phyloP scores from a whole-genome alignment of 2,113 vertebrate genomes.

The Pterocles burchelli region DNA sequence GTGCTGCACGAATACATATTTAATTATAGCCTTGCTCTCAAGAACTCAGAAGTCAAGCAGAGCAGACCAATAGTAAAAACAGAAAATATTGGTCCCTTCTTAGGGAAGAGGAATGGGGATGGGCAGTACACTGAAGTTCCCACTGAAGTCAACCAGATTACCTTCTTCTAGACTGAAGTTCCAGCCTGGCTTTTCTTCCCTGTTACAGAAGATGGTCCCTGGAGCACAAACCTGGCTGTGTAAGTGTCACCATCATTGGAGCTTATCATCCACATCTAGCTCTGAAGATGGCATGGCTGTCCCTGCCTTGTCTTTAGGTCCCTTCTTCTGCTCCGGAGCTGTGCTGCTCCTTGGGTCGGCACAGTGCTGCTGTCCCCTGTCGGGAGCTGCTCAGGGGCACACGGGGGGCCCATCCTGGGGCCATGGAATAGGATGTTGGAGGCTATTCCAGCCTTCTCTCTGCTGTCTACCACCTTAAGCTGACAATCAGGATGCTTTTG shows the following conservation, averaged over 20 bases:
- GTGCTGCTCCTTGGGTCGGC: neutral
- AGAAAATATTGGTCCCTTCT: neutral
- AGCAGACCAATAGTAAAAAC: neutral
- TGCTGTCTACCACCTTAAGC: neutral
- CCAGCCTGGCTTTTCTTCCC: neutral
- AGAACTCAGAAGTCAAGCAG: neutral
- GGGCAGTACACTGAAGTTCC: neutral
- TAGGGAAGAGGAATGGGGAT: neutral
- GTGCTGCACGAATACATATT: neutral
- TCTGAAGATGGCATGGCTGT: neutral
- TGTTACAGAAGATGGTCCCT: neutral
- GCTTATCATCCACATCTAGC: neutral
- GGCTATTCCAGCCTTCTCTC: neutral
- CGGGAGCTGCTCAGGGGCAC: neutral
- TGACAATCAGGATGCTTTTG: rapidly evolving
- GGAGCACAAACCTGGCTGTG: neutral
- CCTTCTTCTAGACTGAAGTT: neutral
- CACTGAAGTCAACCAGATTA: neutral
- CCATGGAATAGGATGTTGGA: neutral
- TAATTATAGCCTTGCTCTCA: neutral
- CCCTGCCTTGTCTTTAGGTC: neutral
- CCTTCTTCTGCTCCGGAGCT: neutral
- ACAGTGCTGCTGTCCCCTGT: neutral
- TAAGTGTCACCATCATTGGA: neutral
- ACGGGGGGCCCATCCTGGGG: rapidly evolving